Evolutionary conservation across 2,797 vertebrate species (phyloP).

Genomic region (Rhadinocentrus ornatus): DNA sequence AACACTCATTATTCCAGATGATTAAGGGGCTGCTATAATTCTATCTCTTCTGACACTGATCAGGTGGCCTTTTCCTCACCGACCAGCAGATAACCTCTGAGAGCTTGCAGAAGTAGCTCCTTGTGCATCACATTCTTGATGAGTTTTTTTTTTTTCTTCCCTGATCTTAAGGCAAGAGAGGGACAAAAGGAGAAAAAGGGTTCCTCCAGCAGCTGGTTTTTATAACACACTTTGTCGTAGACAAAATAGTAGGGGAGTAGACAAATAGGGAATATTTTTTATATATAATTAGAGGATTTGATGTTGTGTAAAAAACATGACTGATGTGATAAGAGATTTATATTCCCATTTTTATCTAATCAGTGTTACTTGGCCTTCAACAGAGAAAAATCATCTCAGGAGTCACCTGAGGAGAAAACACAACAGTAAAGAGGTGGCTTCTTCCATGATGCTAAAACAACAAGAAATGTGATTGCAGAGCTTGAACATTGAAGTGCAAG

Average conservation of each 20-base stretch:
- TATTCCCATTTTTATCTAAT: conserved; percentile 38
- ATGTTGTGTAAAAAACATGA: conserved; percentile 21
- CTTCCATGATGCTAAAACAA: conserved; percentile 43
- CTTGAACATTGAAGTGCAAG: conserved; percentile 54
- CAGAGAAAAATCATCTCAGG: conserved; percentile 28
- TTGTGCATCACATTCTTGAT: conserved; percentile 41
- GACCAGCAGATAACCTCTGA: conserved; percentile 64
- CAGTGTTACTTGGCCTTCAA: conserved; percentile 36
- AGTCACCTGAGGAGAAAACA: conserved; percentile 38
- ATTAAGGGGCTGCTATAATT: conserved; percentile 63
- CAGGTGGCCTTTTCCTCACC: conserved; percentile 60
- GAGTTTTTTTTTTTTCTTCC: conserved; percentile 14
- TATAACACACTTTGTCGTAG: neutral
- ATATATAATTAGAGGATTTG: conserved; percentile 32
- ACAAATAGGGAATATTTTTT: conserved; percentile 3
- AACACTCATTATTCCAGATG: conserved; percentile 74
- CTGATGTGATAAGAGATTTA: conserved; percentile 20
- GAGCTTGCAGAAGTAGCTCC: conserved; percentile 34
- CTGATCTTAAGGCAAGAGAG: conserved; percentile 4
- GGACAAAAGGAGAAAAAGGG: conserved; percentile 8
- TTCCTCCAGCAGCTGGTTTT: conserved; percentile 13
- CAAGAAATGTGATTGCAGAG: conserved; percentile 43
- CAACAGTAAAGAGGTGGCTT: conserved; percentile 36
- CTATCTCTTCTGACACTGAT: conserved; percentile 66
- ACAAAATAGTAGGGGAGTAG: neutral